phyloP scores from a whole-genome alignment of 2,113 vertebrate species.

The Pterocles burchelli region DNA sequence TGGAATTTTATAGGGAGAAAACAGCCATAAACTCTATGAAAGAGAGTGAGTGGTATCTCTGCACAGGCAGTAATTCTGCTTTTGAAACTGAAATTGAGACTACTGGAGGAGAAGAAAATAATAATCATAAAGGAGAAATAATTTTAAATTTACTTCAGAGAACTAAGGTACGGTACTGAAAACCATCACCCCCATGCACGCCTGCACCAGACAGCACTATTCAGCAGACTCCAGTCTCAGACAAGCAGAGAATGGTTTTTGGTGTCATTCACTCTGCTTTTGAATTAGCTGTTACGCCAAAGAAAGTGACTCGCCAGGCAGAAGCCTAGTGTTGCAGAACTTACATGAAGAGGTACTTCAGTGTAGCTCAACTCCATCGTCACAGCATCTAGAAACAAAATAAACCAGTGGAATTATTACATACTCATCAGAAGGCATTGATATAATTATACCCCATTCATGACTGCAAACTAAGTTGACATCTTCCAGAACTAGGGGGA shows the following conservation, averaged over 20 bases:
- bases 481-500: neutral
- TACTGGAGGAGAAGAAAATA: neutral
- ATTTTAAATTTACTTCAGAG: neutral
- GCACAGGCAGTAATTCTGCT: neutral
- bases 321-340: constrained; percentile 54
- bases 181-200: neutral
- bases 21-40: neutral
- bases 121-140: neutral
- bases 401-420: constrained; percentile 49
- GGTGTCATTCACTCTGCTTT: constrained; percentile 4
- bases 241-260: neutral
- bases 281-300: neutral
- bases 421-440: neutral
- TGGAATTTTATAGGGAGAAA: neutral
- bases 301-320: constrained; percentile 9
- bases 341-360: constrained; percentile 91
- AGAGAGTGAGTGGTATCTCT: neutral
- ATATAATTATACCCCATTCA: neutral
- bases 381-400: constrained; percentile 79
- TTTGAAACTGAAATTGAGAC: neutral
- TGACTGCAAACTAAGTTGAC: neutral
- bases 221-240: neutral
- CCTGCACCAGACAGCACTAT: neutral
- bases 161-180: neutral
- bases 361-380: constrained; percentile 86